A percentile compares a stretch with the other conserved stretches of the same genome.
These are phyloP conservation scores for Eulimnadia texana DNA, from an alignment of 1,140 invertebrate genomes.

Conservation along the genomic window DNA sequence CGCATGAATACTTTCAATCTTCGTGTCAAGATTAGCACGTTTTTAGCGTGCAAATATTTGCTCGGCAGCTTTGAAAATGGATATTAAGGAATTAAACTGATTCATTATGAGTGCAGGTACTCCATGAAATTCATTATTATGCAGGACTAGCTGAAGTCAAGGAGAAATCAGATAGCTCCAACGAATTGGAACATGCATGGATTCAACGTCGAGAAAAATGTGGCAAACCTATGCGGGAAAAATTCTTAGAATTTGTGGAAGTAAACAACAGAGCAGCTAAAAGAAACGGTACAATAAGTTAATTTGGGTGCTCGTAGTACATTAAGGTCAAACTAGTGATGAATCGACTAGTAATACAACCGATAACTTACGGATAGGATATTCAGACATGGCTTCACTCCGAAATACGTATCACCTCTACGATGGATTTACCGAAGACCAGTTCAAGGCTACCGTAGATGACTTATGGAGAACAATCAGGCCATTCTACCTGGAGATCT, in stretches of 20 bases:
- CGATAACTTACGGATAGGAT: too few species aligned
- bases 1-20: too few species aligned
- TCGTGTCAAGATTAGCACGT: too few species aligned
- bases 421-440: conserved; percentile 20
- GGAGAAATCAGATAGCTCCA: conserved; percentile 28
- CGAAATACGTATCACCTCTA: conserved; percentile 23
- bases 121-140: too few species aligned
- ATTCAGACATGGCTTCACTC: conserved; percentile 22
- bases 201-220: conserved; percentile 39
- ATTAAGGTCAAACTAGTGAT: too few species aligned
- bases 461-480: conserved; percentile 28
- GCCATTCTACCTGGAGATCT: conserved; percentile 35
- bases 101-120: too few species aligned
- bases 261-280: conserved; percentile 45
- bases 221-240: conserved; percentile 55
- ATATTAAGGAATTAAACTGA: too few species aligned
- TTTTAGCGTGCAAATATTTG: too few species aligned
- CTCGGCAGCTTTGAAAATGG: too few species aligned
- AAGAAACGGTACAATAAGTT: conserved; percentile 36
- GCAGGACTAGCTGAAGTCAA: conserved; percentile 31
- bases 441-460: conserved; percentile 25
- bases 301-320: too few species aligned
- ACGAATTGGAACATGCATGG: conserved; percentile 43
- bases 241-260: conserved; percentile 53
- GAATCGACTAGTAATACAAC: too few species aligned